Conservation (phyloP, 53 echinoderm and acorn worm genomes). For the Paracentrotus lividus region DNA sequence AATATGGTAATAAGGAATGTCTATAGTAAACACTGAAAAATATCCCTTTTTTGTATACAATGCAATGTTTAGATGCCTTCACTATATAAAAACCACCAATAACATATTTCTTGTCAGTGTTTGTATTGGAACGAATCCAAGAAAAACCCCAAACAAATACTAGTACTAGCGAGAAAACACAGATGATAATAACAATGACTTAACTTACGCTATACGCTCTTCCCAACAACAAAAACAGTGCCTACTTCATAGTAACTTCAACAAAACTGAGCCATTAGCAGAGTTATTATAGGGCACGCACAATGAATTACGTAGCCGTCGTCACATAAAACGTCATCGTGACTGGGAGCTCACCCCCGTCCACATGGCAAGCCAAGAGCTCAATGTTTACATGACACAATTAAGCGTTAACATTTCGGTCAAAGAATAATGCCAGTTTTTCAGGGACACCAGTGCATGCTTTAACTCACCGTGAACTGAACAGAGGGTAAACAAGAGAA, state of each 20-base stretch:
- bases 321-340: conserved; percentile 34
- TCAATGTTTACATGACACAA: conserved; percentile 60
- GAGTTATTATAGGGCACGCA: conserved; percentile 7
- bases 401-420: conserved; percentile 65
- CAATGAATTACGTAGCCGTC: conserved; percentile 39
- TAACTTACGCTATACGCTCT: conserved; percentile 9
- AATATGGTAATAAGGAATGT: neutral
- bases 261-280: conserved; percentile 10
- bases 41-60: neutral
- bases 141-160: neutral
- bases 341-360: neutral
- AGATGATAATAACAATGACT: conserved; percentile 15
- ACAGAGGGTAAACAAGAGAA: conserved; percentile 39
- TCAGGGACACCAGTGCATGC: conserved; percentile 39
- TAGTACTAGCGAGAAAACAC: neutral
- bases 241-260: conserved; percentile 19
- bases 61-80: neutral
- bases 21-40: neutral
- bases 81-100: neutral
- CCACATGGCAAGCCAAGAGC: conserved; percentile 7
- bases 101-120: neutral
- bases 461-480: conserved; percentile 33
- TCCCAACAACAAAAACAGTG: conserved; percentile 3
- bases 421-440: conserved; percentile 55
- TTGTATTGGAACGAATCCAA: conserved; percentile 37